Evolutionary conservation across 2,888 invertebrate genomes (phyloP).

Genomic region (Nephrotoma guestfalica): DNA sequence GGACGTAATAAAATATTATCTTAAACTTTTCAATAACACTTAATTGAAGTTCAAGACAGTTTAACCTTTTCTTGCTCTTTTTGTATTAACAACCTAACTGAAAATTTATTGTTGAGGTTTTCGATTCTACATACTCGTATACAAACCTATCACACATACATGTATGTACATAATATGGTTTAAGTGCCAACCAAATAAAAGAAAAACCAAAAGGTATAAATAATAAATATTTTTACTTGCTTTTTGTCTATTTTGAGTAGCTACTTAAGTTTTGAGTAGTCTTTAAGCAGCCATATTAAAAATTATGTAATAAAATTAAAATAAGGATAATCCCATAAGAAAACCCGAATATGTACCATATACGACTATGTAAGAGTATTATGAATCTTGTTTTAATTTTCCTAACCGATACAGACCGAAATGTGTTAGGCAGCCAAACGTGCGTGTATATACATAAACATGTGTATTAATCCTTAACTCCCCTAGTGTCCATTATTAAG

Average conservation of each 20-base stretch:
- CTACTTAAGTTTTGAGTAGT: neutral
- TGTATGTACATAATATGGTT: neutral
- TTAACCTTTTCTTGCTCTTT: neutral
- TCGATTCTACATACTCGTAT: neutral
- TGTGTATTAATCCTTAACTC: too few relatives aligned
- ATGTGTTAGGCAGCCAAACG: too few relatives aligned
- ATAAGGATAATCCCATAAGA: neutral
- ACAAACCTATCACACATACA: neutral
- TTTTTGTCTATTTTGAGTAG: neutral
- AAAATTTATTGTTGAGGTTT: neutral
- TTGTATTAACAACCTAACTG: neutral
- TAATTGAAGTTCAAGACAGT: neutral
- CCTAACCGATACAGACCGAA: neutral
- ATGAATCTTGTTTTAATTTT: neutral
- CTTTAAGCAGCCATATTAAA: neutral
- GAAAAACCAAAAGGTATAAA: neutral
- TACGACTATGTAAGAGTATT: neutral
- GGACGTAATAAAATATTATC: neutral
- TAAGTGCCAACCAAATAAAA: neutral
- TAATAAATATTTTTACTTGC: neutral
- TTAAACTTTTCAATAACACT: conserved; percentile 6
- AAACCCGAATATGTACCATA: neutral
- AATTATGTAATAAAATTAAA: neutral
- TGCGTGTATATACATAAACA: too few relatives aligned
- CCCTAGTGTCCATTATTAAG: too few relatives aligned